Evolutionary conservation across 2,888 invertebrate species (phyloP).

Genomic region (Nineta flava): DNA sequence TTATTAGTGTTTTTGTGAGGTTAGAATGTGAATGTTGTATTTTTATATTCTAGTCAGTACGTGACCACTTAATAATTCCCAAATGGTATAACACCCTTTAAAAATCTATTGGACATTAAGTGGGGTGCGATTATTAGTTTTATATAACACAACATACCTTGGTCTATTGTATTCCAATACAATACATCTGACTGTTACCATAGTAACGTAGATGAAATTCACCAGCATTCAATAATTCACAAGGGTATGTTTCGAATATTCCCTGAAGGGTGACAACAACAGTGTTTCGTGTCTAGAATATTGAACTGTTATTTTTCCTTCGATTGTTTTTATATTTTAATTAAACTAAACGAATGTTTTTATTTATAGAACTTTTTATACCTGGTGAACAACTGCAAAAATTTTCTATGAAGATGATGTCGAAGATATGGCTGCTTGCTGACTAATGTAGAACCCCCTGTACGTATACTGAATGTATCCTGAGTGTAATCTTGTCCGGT

Average conservation of each 20-base stretch:
- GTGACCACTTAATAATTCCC: too few species aligned
- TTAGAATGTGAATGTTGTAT: slow-evolving; percentile 4
- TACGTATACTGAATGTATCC: slow-evolving; percentile 99
- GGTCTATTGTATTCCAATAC: too few species aligned
- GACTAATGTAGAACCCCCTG: slow-evolving; percentile 62
- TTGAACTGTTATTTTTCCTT: not conserved
- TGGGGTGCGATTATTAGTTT: too few species aligned
- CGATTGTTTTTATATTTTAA: not conserved
- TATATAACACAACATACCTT: too few species aligned
- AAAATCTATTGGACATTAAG: too few species aligned
- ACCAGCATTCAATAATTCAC: not conserved
- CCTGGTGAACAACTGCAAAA: too few species aligned
- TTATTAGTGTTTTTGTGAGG: too few species aligned
- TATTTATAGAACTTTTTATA: not conserved
- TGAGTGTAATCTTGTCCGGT: slow-evolving; percentile 96
- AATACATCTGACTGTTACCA: not conserved
- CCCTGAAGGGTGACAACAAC: not conserved
- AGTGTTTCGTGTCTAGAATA: not conserved
- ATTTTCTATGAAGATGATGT: not conserved
- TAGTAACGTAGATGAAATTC: too few species aligned
- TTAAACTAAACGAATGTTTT: not conserved
- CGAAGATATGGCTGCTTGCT: not conserved
- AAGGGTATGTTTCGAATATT: not conserved
- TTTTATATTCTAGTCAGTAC: slow-evolving; percentile 6
- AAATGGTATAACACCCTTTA: too few species aligned